These are phyloP conservation scores for Donacobius atricapilla DNA, from an alignment of 2,113 vertebrate genomes.

Conservation along the genomic window DNA sequence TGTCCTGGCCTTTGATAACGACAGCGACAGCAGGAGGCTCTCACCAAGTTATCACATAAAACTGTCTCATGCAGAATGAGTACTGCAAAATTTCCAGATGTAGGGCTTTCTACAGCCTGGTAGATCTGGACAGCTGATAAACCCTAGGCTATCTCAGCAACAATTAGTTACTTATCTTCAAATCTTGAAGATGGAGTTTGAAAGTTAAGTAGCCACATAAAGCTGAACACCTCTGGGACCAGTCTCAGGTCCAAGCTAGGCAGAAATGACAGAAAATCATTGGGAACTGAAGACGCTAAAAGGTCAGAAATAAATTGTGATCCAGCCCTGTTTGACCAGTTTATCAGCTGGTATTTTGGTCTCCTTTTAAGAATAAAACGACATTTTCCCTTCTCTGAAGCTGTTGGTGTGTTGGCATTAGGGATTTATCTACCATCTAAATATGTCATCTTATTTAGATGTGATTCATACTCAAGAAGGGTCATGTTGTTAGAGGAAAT, in stretches of 20 bases:
- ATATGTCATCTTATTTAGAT: slow-evolving; percentile 38
- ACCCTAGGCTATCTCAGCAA: slow-evolving; percentile 17
- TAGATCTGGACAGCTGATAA: slow-evolving; percentile 54
- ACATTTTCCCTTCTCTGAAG: slow-evolving; percentile 52
- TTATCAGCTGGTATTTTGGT: slow-evolving; percentile 73
- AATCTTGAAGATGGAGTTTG: slow-evolving; percentile 58
- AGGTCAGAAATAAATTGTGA: slow-evolving; percentile 81
- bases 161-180: slow-evolving; percentile 72
- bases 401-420: slow-evolving; percentile 46
- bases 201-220: slow-evolving; percentile 70
- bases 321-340: slow-evolving; percentile 75
- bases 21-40: background rate
- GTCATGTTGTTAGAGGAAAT: background rate
- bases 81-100: background rate
- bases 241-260: slow-evolving; percentile 28
- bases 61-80: background rate
- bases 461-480: background rate
- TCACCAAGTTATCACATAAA: background rate
- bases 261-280: slow-evolving; percentile 79
- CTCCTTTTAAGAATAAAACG: slow-evolving; percentile 46
- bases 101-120: background rate
- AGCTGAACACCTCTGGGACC: slow-evolving; percentile 61
- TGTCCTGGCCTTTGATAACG: background rate
- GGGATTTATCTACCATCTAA: slow-evolving; percentile 35
- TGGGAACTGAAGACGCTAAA: slow-evolving; percentile 73